A percentile compares a stretch with the other conserved stretches of the same genome.
Evolutionary conservation across 2,888 invertebrate species (phyloP).

Genomic region (Fragum whitleyi): DNA sequence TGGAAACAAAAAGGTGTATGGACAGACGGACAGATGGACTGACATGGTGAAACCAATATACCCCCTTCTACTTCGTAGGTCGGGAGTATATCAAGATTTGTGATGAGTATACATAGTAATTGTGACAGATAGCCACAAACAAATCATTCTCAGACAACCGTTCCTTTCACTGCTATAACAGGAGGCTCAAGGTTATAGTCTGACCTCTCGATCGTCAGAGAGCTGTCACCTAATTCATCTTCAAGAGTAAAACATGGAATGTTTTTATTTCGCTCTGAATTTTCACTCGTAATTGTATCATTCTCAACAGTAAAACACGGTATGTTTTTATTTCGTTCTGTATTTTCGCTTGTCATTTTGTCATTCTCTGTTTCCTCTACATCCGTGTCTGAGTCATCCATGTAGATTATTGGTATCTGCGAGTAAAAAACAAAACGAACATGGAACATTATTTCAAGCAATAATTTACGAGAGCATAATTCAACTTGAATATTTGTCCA

Average conservation of each 20-base stretch:
- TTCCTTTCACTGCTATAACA: conserved; percentile 54
- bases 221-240: conserved; percentile 33
- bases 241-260: conserved; percentile 54
- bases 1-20: no score
- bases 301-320: conserved; percentile 49
- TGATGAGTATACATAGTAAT: no score
- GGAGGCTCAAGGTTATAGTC: conserved; percentile 19
- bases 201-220: conserved; percentile 13
- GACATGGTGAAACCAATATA: no score
- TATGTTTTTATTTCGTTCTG: conserved; percentile 61
- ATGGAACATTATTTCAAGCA: no score
- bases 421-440: conserved; percentile 19
- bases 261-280: conserved; percentile 61
- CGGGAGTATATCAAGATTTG: no score
- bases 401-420: conserved; percentile 77
- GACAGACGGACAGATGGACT: no score
- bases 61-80: no score
- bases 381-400: conserved; percentile 60
- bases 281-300: conserved; percentile 61
- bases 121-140: not conserved
- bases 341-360: conserved; percentile 63
- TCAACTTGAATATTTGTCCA: no score
- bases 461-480: no score
- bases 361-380: conserved; percentile 52
- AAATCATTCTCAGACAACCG: conserved; percentile 40